Evolutionary conservation across 1,140 invertebrate species (phyloP).

Genomic region (Lepidotrigona ventralis): DNA sequence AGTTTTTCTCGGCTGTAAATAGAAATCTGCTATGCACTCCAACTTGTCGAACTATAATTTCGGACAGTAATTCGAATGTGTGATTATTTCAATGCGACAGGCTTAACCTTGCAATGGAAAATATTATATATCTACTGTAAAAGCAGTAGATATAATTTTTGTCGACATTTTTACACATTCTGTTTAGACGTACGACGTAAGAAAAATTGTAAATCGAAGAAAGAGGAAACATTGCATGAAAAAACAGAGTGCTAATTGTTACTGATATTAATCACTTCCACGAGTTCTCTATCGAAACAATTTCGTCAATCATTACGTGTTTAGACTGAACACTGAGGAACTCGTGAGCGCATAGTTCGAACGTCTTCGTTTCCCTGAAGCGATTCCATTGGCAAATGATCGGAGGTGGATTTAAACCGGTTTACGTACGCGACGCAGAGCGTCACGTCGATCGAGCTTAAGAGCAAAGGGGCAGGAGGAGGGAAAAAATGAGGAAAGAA

Average conservation of each 20-base stretch:
- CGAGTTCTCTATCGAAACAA: background rate
- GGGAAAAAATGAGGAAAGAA: background rate
- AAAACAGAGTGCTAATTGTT: no score
- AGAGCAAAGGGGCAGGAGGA: background rate
- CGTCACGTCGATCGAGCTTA: conserved; percentile 4
- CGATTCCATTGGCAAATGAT: conserved; percentile 39
- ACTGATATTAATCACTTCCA: no score
- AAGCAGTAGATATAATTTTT: no score
- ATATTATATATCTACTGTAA: no score
- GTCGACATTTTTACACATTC: no score
- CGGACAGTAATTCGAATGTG: no score
- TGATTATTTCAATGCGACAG: no score
- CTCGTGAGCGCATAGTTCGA: background rate
- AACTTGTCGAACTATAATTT: no score
- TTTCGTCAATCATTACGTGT: background rate
- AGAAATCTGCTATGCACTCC: background rate
- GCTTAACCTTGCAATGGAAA: no score
- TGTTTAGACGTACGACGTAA: no score
- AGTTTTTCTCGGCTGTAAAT: background rate
- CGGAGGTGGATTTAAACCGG: conserved; percentile 36
- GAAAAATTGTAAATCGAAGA: no score
- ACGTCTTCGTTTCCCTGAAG: background rate
- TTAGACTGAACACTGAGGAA: background rate
- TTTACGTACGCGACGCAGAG: conserved; percentile 21
- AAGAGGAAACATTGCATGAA: no score